phyloP scores from a whole-genome alignment of 2,797 vertebrate species.

The Hafferia zeledoni region DNA sequence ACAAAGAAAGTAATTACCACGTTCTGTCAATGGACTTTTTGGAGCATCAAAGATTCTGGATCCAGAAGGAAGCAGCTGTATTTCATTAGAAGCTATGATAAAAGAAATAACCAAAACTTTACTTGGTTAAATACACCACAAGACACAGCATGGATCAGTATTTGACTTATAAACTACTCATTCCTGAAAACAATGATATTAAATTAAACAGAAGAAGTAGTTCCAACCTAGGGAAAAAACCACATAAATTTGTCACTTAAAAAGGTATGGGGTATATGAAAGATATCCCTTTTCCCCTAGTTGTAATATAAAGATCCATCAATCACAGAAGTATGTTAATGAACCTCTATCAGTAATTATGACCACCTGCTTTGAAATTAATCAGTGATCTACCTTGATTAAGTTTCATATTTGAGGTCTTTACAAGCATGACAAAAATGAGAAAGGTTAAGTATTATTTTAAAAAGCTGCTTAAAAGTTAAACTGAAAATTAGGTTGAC shows the following conservation, averaged over 20 bases:
- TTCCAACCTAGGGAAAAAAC: background rate
- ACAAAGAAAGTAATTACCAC: slow-evolving; percentile 73
- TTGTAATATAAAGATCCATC: background rate
- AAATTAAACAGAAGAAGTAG: background rate
- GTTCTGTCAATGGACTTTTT: slow-evolving; percentile 66
- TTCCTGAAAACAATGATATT: background rate
- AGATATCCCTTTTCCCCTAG: background rate
- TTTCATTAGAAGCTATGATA: slow-evolving; percentile 72
- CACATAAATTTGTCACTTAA: background rate
- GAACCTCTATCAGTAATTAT: background rate
- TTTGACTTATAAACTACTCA: background rate
- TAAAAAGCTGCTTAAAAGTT: background rate
- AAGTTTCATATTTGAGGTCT: background rate
- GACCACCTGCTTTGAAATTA: background rate
- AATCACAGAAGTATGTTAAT: background rate
- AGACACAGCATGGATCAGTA: background rate
- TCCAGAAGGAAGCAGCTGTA: slow-evolving; percentile 53
- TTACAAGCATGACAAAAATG: background rate
- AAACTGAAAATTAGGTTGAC: background rate
- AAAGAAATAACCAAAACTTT: slow-evolving; percentile 65
- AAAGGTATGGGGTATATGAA: background rate
- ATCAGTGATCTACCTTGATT: background rate
- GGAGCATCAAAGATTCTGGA: slow-evolving; percentile 59
- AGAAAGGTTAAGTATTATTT: background rate
- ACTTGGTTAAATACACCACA: background rate